These are phyloP conservation scores for human (Homo sapiens) DNA, from an alignment of 2,113 vertebrate genomes.

Conservation along the genomic window DNA sequence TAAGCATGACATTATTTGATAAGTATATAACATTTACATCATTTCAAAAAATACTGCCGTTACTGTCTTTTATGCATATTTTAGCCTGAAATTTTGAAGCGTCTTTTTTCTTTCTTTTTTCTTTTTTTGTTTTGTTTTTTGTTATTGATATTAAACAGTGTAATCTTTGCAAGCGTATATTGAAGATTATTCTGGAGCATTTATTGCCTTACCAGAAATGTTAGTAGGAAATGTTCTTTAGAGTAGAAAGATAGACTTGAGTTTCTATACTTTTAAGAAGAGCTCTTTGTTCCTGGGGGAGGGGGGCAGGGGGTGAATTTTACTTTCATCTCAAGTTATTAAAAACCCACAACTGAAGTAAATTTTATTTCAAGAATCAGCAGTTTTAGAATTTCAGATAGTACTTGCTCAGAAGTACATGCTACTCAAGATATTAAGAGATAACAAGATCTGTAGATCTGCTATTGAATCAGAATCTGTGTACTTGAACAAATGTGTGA, in stretches of 20 bases:
- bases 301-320: conserved; percentile 72
- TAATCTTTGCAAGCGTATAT: conserved; percentile 85
- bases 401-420: conserved; percentile 78
- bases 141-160: conserved; percentile 80
- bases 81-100: conserved; percentile 84
- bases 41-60: conserved; percentile 86
- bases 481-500: conserved; percentile 81
- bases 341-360: conserved; percentile 76
- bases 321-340: conserved; percentile 84
- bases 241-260: conserved; percentile 84
- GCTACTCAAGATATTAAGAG: conserved; percentile 73
- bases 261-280: conserved; percentile 82
- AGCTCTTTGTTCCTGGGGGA: conserved; percentile 78
- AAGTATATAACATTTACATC: conserved; percentile 87
- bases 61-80: conserved; percentile 83
- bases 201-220: conserved; percentile 86
- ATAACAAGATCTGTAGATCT: conserved; percentile 62
- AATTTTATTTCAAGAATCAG: conserved; percentile 79
- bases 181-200: conserved; percentile 86
- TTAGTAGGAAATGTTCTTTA: conserved; percentile 85
- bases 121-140: conserved; percentile 45
- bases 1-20: conserved; percentile 89
- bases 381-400: conserved; percentile 72
- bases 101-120: conserved; percentile 66
- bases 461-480: conserved; percentile 78